These are phyloP conservation scores for Dugesia japonica DNA, from an alignment of 2,888 invertebrate species.

Conservation along the genomic window DNA sequence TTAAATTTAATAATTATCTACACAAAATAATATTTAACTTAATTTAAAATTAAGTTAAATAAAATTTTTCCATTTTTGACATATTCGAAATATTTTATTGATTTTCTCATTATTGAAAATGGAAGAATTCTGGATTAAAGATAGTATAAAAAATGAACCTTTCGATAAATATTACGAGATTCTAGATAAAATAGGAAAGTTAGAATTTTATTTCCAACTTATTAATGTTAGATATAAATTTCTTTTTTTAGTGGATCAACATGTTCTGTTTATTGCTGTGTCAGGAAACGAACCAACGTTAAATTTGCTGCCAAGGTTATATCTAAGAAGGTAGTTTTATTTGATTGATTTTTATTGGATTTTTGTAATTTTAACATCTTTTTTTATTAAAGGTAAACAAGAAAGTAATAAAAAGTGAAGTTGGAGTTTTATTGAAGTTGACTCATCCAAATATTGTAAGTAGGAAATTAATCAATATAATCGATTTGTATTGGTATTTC, in stretches of 20 bases:
- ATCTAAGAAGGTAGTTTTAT: constrained; percentile 13
- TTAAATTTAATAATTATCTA: background rate
- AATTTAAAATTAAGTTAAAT: background rate
- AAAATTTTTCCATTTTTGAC: background rate
- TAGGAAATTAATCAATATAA: background rate
- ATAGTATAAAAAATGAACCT: constrained; percentile 23
- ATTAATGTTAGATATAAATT: background rate
- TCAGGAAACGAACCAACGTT: constrained; percentile 6
- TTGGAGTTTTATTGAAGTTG: constrained; percentile 12
- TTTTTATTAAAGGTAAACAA: background rate
- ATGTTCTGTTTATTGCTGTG: constrained; percentile 3
- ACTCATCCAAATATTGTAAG: constrained; percentile 27
- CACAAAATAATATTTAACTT: background rate
- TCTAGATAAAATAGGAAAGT: constrained; percentile 28
- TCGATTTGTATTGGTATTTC: background rate
- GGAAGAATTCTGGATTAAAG: constrained; percentile 27
- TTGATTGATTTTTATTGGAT: too few species aligned
- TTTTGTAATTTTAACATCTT: background rate
- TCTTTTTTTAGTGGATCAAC: constrained; percentile 12
- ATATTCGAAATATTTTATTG: background rate
- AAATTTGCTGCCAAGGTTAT: constrained; percentile 24
- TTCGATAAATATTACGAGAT: constrained; percentile 28
- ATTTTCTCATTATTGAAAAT: constrained; percentile 17
- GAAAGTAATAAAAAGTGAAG: background rate
- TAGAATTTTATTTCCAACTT: background rate